Conservation (phyloP, 1,140 invertebrate species). For the Neomicropteryx cornuta region DNA sequence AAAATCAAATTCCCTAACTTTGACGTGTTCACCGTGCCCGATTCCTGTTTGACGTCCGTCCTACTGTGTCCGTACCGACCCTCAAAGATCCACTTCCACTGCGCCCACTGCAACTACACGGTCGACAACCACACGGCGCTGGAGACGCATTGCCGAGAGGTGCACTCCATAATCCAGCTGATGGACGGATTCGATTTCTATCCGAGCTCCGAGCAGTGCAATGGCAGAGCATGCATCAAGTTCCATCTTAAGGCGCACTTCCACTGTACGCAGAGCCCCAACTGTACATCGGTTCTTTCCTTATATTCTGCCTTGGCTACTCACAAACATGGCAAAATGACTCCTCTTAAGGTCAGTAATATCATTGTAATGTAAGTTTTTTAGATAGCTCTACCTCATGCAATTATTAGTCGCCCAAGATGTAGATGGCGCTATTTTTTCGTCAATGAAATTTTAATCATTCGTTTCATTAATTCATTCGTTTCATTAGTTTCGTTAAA, state of each 20-base stretch:
- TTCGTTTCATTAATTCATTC: too few relatives aligned
- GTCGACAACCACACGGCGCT: slow-evolving; percentile 29
- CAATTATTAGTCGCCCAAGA: too few relatives aligned
- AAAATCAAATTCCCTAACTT: slow-evolving; percentile 38
- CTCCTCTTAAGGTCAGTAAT: too few relatives aligned
- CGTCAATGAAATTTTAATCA: too few relatives aligned
- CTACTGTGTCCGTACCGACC: slow-evolving; percentile 28
- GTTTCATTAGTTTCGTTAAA: too few relatives aligned
- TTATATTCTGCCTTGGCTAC: slow-evolving; percentile 35
- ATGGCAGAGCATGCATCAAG: slow-evolving; percentile 34
- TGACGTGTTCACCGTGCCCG: slow-evolving; percentile 32
- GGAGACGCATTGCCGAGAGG: slow-evolving; percentile 35
- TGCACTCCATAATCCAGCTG: slow-evolving; percentile 26
- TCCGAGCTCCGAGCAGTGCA: slow-evolving; percentile 31
- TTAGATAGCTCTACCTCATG: too few relatives aligned
- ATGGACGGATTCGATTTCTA: slow-evolving; percentile 37
- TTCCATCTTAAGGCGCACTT: slow-evolving; percentile 34
- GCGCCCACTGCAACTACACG: slow-evolving; percentile 32
- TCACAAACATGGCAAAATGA: slow-evolving; percentile 34
- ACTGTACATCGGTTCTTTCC: slow-evolving; percentile 33
- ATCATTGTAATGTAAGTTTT: too few relatives aligned
- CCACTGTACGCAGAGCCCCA: slow-evolving; percentile 34
- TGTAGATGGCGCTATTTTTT: too few relatives aligned
- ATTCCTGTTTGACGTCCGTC: slow-evolving; percentile 28
- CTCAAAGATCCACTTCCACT: slow-evolving; percentile 30